Percentiles rank a stretch among this genome's conserved stretches.
Conservation (phyloP, 2,797 vertebrate genomes). For the Atherinosoma microstoma region DNA sequence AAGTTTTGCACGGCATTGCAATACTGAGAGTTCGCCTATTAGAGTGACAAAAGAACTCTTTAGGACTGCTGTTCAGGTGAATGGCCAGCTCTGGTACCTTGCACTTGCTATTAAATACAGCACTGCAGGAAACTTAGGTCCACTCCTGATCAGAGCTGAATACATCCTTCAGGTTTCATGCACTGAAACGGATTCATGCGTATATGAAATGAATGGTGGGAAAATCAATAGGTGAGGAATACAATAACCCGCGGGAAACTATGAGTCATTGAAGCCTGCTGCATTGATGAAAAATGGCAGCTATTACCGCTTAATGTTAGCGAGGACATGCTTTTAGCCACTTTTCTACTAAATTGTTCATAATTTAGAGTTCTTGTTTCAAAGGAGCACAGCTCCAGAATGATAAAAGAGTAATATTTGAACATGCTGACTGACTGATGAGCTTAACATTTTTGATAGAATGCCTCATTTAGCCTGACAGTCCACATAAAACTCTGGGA, state of each 20-base stretch:
- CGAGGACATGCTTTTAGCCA: neutral
- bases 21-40: neutral
- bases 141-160: neutral
- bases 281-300: neutral
- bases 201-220: neutral
- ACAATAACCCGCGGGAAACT: neutral
- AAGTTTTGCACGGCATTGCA: neutral
- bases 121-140: neutral
- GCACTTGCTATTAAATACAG: neutral
- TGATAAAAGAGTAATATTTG: neutral
- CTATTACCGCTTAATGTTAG: conserved; percentile 1
- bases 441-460: neutral
- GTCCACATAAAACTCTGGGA: neutral
- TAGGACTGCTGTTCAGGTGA: neutral
- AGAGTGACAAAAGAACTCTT: neutral
- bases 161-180: neutral
- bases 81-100: neutral
- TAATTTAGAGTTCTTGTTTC: neutral
- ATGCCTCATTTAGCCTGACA: neutral
- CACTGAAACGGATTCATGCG: neutral
- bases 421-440: neutral
- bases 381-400: neutral
- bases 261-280: neutral
- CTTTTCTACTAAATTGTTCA: neutral
- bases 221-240: neutral